A percentile compares a stretch with the other conserved stretches of the same genome.
phyloP scores from a whole-genome alignment of 2,113 vertebrate species.

The Camelus bactrianus region DNA sequence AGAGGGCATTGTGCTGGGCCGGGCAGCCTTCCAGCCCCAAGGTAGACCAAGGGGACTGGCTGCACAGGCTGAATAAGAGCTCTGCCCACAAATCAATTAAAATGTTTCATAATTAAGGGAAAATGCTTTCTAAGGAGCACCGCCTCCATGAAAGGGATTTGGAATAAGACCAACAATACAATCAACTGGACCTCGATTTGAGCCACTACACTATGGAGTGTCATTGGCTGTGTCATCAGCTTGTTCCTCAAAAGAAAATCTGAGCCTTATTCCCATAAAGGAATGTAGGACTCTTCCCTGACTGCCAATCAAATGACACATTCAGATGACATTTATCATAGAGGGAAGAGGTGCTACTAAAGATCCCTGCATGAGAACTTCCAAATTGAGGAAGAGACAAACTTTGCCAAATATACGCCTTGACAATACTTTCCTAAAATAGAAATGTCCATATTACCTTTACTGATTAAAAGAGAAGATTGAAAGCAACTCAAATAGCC shows the following conservation, averaged over 20 bases:
- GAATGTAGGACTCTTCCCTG: not conserved
- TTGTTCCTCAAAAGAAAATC: not conserved
- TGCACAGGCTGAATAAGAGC: conserved; percentile 60
- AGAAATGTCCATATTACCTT: not conserved
- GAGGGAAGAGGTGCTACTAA: too few species aligned
- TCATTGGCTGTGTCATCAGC: not conserved
- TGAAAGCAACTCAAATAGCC: not conserved
- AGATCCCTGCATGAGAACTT: not conserved
- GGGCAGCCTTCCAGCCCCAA: conserved; percentile 79
- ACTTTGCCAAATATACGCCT: not conserved
- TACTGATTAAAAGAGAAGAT: conserved; percentile 20
- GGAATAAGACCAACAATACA: not conserved
- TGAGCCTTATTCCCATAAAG: not conserved
- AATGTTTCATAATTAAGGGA: not conserved
- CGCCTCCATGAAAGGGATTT: not conserved
- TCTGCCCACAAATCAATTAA: not conserved
- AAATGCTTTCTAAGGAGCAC: not conserved
- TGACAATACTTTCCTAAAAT: conserved; percentile 18
- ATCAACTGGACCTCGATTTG: not conserved
- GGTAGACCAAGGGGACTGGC: conserved; percentile 77
- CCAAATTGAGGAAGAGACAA: not conserved
- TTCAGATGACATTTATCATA: not conserved
- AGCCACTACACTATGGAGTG: not conserved
- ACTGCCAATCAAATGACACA: not conserved
- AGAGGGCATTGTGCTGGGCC: conserved; percentile 75